These are phyloP conservation scores for Pachycephus smyrnensis DNA, from an alignment of 2,888 invertebrate genomes.

Conservation along the genomic window DNA sequence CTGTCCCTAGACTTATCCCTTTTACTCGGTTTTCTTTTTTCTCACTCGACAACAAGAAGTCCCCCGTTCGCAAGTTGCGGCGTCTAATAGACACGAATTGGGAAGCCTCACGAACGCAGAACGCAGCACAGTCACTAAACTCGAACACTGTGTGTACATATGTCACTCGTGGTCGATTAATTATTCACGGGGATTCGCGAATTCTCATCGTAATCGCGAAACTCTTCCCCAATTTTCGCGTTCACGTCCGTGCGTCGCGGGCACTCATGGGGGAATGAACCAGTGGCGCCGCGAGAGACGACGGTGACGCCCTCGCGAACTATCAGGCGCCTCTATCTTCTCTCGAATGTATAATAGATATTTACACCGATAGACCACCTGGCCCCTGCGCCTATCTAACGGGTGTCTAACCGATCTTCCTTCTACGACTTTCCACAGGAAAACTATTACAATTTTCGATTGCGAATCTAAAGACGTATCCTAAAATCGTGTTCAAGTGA, in stretches of 20 bases:
- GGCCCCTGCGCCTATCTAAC: slow-evolving; percentile 43
- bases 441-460: not conserved
- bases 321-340: slow-evolving; percentile 24
- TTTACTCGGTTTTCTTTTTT: not conserved
- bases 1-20: not conserved
- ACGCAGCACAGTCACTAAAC: not conserved
- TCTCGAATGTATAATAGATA: slow-evolving; percentile 56
- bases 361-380: slow-evolving; percentile 60
- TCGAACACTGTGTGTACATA: not conserved
- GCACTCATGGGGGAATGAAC: slow-evolving; percentile 59
- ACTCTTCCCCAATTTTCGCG: slow-evolving; percentile 18
- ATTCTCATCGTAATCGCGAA: not conserved
- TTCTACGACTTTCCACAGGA: not conserved
- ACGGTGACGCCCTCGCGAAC: slow-evolving; percentile 50
- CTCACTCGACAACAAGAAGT: not conserved
- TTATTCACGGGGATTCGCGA: not conserved
- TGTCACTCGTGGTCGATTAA: not conserved
- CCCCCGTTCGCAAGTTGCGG: not conserved
- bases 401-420: slow-evolving; percentile 30
- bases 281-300: slow-evolving; percentile 56
- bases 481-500: not conserved
- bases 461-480: not conserved
- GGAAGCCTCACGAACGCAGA: not conserved
- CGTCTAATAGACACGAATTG: not conserved
- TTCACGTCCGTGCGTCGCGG: slow-evolving; percentile 54